phyloP scores from a whole-genome alignment of 2,888 invertebrate genomes.

The Drosophila rellima region DNA sequence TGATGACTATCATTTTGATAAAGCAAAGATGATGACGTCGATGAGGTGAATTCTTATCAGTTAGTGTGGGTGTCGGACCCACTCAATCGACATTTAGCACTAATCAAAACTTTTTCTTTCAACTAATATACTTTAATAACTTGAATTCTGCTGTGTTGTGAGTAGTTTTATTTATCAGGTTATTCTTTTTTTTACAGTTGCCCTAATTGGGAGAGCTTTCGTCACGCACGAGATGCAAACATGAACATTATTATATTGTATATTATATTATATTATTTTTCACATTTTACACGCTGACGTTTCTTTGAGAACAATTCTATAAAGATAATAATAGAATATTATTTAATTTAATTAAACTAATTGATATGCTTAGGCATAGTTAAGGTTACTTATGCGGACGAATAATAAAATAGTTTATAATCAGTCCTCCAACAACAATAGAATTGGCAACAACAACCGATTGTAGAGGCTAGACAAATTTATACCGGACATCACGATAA shows the following conservation, averaged over 20 bases:
- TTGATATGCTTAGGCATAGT: constrained; percentile 5
- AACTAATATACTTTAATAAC: background rate
- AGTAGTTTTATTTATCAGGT: constrained; percentile 24
- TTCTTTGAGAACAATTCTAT: constrained; percentile 21
- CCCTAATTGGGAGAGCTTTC: constrained; percentile 37
- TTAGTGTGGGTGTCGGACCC: constrained; percentile 45
- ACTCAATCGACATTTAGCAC: constrained; percentile 57
- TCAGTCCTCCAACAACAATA: background rate
- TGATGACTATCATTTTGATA: constrained; percentile 74
- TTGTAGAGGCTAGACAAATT: too few species aligned
- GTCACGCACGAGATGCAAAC: constrained; percentile 64
- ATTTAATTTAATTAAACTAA: constrained; percentile 11
- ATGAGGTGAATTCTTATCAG: constrained; percentile 68
- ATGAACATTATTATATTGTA: constrained; percentile 48
- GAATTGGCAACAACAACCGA: too few species aligned
- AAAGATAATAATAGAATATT: constrained; percentile 17
- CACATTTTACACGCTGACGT: constrained; percentile 11
- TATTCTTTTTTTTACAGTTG: constrained; percentile 15
- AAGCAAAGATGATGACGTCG: constrained; percentile 49
- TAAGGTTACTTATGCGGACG: constrained; percentile 5
- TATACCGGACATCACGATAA: constrained; percentile 7
- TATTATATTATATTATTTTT: constrained; percentile 9
- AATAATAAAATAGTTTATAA: background rate
- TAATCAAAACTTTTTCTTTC: constrained; percentile 23
- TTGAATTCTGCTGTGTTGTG: constrained; percentile 15